Evolutionary conservation across 2,113 vertebrate genomes (phyloP).

Genomic region (Cyrtonyx montezumae): DNA sequence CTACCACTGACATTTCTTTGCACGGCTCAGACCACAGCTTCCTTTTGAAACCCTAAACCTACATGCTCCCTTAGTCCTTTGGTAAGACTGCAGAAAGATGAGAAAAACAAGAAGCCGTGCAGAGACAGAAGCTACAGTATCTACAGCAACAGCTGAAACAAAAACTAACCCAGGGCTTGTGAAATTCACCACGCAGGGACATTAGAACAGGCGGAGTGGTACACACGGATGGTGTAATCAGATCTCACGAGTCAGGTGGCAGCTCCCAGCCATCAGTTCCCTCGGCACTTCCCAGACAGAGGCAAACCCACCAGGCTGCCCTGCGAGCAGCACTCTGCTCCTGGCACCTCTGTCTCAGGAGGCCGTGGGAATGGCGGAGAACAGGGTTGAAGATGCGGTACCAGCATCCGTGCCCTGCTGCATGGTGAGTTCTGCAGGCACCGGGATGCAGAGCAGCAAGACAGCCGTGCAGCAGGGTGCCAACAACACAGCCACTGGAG

Average conservation of each 20-base stretch:
- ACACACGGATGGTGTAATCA: not conserved
- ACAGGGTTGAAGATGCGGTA: fast-evolving
- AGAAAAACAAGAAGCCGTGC: constrained; percentile 32
- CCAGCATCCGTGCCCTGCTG: fast-evolving
- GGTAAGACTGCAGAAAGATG: not conserved
- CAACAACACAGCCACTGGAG: fast-evolving
- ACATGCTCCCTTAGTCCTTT: not conserved
- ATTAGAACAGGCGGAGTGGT: not conserved
- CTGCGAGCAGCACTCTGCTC: fast-evolving
- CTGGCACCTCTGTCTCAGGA: not conserved
- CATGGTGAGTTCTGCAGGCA: not conserved
- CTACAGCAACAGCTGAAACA: constrained; percentile 48
- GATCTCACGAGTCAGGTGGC: fast-evolving
- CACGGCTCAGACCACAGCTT: constrained; percentile 50
- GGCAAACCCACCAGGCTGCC: not conserved
- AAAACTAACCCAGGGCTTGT: not conserved
- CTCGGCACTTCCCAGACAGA: not conserved
- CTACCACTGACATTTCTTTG: constrained; percentile 34
- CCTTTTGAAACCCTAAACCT: constrained; percentile 34
- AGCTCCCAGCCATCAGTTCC: not conserved
- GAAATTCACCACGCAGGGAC: not conserved
- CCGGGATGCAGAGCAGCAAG: not conserved
- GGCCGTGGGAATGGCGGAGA: fast-evolving
- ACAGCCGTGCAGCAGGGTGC: not conserved
- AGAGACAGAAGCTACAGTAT: not conserved